A percentile compares a stretch with the other conserved stretches of the same genome.
phyloP scores from a whole-genome alignment of 2,113 vertebrate genomes.

The Forbesichthys papilliferus region DNA sequence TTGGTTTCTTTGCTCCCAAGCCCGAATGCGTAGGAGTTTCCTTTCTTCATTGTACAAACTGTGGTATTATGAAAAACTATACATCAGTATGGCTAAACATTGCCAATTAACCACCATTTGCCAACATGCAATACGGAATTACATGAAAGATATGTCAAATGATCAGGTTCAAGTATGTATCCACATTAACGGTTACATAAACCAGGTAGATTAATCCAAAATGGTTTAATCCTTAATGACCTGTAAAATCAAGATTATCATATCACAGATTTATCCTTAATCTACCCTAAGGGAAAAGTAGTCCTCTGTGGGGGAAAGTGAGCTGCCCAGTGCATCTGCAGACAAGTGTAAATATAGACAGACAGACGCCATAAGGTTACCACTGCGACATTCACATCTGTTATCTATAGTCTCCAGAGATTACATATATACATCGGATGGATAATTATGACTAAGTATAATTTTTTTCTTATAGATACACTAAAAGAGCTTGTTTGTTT shows the following conservation, averaged over 20 bases:
- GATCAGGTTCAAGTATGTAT: too few species aligned
- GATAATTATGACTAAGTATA: slow-evolving; percentile 10
- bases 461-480: slow-evolving; percentile 4
- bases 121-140: not conserved
- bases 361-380: slow-evolving; percentile 45
- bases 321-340: slow-evolving; percentile 32
- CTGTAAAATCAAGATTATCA: not conserved
- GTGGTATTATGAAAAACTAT: slow-evolving; percentile 37
- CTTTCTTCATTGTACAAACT: slow-evolving; percentile 88
- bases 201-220: not conserved
- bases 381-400: slow-evolving; percentile 54
- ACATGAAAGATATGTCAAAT: not conserved
- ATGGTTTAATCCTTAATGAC: not conserved
- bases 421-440: slow-evolving; percentile 20
- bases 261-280: not conserved
- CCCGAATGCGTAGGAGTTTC: slow-evolving; percentile 88
- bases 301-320: slow-evolving; percentile 28
- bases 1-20: slow-evolving; percentile 87
- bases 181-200: too few species aligned
- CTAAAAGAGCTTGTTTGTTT: not conserved
- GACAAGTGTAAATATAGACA: slow-evolving; percentile 59
- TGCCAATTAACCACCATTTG: not conserved
- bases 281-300: slow-evolving; percentile 16
- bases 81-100: not conserved
- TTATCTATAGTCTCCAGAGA: slow-evolving; percentile 42